Conservation (phyloP, 2,113 vertebrate species). For the Elephas maximus region DNA sequence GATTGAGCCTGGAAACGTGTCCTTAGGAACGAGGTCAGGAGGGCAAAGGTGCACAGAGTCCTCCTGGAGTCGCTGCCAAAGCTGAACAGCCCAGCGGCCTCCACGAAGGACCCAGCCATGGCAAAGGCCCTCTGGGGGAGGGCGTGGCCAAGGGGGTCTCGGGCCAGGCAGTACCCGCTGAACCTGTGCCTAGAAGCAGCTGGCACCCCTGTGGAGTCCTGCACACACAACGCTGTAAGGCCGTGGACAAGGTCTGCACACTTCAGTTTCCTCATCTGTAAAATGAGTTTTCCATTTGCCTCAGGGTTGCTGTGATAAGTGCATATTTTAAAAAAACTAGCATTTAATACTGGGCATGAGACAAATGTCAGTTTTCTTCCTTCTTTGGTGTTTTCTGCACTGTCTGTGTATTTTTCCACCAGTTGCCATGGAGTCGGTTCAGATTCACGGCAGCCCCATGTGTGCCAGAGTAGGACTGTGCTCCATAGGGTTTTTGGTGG, state of each 20-base stretch:
- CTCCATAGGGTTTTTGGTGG: background rate
- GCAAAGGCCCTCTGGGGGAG: background rate
- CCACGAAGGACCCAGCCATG: background rate
- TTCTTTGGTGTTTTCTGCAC: background rate
- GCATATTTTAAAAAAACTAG: background rate
- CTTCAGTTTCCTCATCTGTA: background rate
- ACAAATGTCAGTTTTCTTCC: background rate
- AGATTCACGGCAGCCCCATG: too few species aligned
- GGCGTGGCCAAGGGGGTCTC: background rate
- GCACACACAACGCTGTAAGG: background rate
- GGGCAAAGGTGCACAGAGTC: background rate
- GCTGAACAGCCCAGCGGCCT: background rate
- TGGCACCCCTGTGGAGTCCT: background rate
- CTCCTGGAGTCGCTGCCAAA: background rate
- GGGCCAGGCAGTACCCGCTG: background rate
- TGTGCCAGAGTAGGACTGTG: background rate
- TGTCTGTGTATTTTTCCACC: background rate
- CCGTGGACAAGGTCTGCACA: background rate
- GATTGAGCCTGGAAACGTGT: background rate
- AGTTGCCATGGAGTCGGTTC: background rate
- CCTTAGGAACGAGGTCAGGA: background rate
- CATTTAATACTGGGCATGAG: background rate
- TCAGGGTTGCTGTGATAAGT: background rate
- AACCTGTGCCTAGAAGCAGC: background rate
- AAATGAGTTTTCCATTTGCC: background rate